Evolutionary conservation across 2,113 vertebrate genomes (phyloP), one percentile per base, ranked within the genome.

Genomic region (Tympanuchus pallidicinctus): DNA sequence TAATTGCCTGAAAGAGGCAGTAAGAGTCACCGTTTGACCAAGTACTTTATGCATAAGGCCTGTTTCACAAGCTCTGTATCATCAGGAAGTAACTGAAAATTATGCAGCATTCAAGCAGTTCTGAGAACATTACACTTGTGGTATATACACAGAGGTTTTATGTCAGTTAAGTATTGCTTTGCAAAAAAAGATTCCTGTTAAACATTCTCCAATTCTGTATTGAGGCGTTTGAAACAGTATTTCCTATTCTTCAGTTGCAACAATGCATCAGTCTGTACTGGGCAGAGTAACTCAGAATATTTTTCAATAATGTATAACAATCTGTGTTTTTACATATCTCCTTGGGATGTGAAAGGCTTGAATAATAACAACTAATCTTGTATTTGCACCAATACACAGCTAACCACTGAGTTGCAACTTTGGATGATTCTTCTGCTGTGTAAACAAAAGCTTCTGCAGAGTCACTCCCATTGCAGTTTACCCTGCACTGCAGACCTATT

Each of bases 71-170:
- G 3, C 63, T 21, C 14, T n/a, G 3, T 6, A n/a, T 54, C 64
- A 65, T 24, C 25, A 54, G 14, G n/a, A 93, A 36, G 9, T 34
- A 63, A 7, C 9, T 54, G 21, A 13, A 65, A 63, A n/a, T 6
- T n/a, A 47, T 3, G 2, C 5, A 60, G 19, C 70, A 77, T 2
- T 65, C 8, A 42, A 18, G 34, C 8, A n/a, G 13, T 52, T 47
- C 1, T 18, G 8, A 32, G 5, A 40, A 69, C 78, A 56, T 9
- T 3, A 22, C 2, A 25, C 27, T 75, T 54, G 1, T 7, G 0
- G 0, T 36, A 59, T 56, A 80, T 56, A 43, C 73, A 81, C 2
- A 59, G 63, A 13, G 32, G 8, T 16, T 72, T 69, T 36, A 43
- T 38, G 8, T 30, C 43, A n/a, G 8, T 79, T 63, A 50, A 32